phyloP scores from a whole-genome alignment of 1,140 invertebrate genomes.

The Phthorimaea operculella region DNA sequence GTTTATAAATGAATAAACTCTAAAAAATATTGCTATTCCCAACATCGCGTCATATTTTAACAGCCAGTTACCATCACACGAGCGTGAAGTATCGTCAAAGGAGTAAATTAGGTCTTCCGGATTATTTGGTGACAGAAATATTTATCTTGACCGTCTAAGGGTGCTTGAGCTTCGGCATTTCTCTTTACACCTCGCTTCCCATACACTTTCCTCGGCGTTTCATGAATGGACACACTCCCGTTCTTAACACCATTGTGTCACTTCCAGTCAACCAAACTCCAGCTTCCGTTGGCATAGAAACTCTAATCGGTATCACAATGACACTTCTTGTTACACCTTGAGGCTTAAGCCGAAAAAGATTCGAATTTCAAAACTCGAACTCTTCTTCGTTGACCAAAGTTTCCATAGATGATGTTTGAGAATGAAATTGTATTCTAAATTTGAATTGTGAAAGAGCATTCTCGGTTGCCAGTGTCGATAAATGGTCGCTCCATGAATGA shows the following conservation, averaged over 20 bases:
- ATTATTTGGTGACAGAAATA: background rate
- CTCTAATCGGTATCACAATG: constrained; percentile 33
- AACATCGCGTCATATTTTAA: no score
- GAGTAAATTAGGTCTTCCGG: background rate
- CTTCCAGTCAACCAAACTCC: constrained; percentile 13
- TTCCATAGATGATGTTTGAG: background rate
- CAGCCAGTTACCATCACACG: no score
- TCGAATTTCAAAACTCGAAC: background rate
- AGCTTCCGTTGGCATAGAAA: constrained; percentile 31
- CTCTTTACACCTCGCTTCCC: background rate
- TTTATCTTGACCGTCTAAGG: background rate
- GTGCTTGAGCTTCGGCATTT: background rate
- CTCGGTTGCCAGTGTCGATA: background rate
- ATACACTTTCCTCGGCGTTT: constrained; percentile 3
- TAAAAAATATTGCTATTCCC: no score
- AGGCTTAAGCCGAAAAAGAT: constrained; percentile 12
- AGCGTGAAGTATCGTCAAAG: background rate
- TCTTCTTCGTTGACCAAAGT: background rate
- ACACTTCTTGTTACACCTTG: constrained; percentile 22
- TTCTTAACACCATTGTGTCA: constrained; percentile 33
- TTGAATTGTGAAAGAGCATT: background rate
- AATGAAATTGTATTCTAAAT: background rate
- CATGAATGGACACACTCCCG: constrained; percentile 20
- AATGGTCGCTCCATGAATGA: background rate
- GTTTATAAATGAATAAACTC: no score